A percentile compares a stretch with the other conserved stretches of the same genome.
These are phyloP conservation scores for Alethe diademata DNA, from an alignment of 2,113 vertebrate genomes.

Conservation along the genomic window DNA sequence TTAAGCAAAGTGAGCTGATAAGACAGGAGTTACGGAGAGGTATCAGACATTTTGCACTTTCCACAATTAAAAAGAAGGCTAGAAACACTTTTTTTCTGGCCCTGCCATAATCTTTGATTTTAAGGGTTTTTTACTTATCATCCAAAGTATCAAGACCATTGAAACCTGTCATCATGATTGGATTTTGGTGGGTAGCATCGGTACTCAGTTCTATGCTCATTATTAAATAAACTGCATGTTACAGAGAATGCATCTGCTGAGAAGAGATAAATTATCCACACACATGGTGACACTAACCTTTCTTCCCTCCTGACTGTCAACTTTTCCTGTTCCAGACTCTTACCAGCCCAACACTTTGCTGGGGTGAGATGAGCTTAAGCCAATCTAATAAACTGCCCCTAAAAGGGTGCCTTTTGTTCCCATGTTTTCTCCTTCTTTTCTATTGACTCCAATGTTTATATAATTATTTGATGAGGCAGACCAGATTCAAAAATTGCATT, in stretches of 20 bases:
- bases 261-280: not conserved
- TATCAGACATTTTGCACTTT: not conserved
- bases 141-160: not conserved
- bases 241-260: not conserved
- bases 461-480: not conserved
- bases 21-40: not conserved
- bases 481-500: not conserved
- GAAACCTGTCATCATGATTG: not conserved
- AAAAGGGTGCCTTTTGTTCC: not conserved
- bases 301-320: not conserved
- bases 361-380: not conserved
- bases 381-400: not conserved
- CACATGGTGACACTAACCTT: fast-evolving
- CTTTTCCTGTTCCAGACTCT: not conserved
- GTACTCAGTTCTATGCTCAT: not conserved
- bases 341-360: not conserved
- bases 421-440: not conserved
- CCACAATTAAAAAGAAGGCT: not conserved
- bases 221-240: not conserved
- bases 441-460: not conserved
- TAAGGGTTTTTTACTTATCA: not conserved
- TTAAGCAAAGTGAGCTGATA: not conserved
- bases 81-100: not conserved
- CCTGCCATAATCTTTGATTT: not conserved
- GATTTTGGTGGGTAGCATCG: not conserved